These are phyloP conservation scores for Teleopsis dalmanni DNA, from an alignment of 1,140 invertebrate genomes.

Conservation along the genomic window DNA sequence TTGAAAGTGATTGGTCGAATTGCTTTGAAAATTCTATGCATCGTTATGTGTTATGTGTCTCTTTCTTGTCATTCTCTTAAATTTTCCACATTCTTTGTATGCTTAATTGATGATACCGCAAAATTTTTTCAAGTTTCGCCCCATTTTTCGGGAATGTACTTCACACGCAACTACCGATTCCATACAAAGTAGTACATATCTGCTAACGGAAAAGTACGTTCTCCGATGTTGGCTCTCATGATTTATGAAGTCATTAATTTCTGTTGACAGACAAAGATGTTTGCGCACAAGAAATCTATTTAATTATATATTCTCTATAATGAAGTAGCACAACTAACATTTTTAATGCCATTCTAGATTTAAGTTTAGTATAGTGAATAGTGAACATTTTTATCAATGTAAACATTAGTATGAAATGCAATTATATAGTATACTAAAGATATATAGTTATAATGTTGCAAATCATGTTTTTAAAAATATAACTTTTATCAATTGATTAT, in stretches of 20 bases:
- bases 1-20: constrained; percentile 14
- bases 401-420: no score
- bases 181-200: neutral
- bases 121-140: constrained; percentile 27
- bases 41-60: neutral
- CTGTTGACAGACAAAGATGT: constrained; percentile 44
- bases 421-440: no score
- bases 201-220: neutral
- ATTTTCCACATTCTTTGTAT: constrained; percentile 22
- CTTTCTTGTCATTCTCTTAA: neutral
- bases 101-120: constrained; percentile 41
- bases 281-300: constrained; percentile 39
- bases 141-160: constrained; percentile 10
- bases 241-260: constrained; percentile 45
- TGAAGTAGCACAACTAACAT: no score
- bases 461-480: no score
- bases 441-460: no score
- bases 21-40: constrained; percentile 4
- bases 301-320: no score
- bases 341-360: no score
- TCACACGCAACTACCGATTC: neutral
- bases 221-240: constrained; percentile 20
- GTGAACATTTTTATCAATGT: no score
- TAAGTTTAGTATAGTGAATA: no score
- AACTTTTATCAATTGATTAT: no score